phyloP scores from a whole-genome alignment of 2,797 vertebrate species.

The Arrhamphus sclerolepis region DNA sequence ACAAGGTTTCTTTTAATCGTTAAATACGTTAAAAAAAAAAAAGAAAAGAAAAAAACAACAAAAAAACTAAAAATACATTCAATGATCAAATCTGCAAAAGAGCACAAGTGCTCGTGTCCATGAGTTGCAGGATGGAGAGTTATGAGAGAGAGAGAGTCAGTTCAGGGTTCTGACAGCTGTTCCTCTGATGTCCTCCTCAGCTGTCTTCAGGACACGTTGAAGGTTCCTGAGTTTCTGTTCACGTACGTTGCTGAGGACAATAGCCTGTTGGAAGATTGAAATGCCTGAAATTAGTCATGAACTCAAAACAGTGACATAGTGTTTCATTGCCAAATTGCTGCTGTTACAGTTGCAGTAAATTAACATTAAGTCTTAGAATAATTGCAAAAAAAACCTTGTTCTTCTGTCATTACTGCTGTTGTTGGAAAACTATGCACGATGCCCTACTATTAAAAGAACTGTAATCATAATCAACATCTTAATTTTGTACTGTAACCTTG shows the following conservation, averaged over 20 bases:
- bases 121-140: too few relatives aligned
- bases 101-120: too few relatives aligned
- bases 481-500: slow-evolving; percentile 26
- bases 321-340: slow-evolving; percentile 18
- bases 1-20: too few relatives aligned
- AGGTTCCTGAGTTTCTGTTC: too few relatives aligned
- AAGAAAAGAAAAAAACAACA: too few relatives aligned
- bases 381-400: background rate
- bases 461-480: slow-evolving; percentile 8
- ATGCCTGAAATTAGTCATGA: slow-evolving; percentile 41
- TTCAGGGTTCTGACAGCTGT: too few relatives aligned
- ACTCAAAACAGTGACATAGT: slow-evolving; percentile 23
- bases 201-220: too few relatives aligned
- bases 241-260: background rate
- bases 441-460: slow-evolving; percentile 4
- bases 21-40: too few relatives aligned
- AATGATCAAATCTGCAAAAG: too few relatives aligned
- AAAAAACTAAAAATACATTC: too few relatives aligned
- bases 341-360: slow-evolving; percentile 11
- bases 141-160: too few relatives aligned
- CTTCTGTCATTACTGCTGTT: background rate
- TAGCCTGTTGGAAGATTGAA: slow-evolving; percentile 5
- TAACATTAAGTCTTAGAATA: slow-evolving; percentile 7
- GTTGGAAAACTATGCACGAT: background rate
- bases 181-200: too few relatives aligned